These are phyloP conservation scores for Eriocheir sinensis DNA, from an alignment of 1,140 invertebrate genomes.

Conservation along the genomic window DNA sequence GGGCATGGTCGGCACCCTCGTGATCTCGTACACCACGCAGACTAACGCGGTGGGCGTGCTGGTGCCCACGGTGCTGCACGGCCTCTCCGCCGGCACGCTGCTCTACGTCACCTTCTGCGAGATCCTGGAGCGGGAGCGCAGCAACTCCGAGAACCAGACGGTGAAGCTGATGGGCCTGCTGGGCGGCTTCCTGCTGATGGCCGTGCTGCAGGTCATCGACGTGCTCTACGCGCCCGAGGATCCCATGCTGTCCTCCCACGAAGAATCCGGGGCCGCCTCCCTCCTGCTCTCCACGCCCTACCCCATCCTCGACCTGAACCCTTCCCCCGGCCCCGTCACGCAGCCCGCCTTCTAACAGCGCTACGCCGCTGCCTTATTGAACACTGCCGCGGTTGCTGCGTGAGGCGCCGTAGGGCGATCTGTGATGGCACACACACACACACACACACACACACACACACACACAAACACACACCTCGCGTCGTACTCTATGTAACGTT, in stretches of 20 bases:
- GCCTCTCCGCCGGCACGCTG: conserved; percentile 92
- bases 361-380: background rate
- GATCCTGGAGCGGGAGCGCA: conserved; percentile 89
- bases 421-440: no score
- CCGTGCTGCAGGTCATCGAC: conserved; percentile 49
- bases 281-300: no score
- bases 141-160: conserved; percentile 85
- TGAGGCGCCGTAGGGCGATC: no score
- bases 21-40: conserved; percentile 41
- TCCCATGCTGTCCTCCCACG: no score
- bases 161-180: conserved; percentile 20
- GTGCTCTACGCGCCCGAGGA: background rate
- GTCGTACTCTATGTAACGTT: no score
- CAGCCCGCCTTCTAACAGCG: background rate
- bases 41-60: conserved; percentile 57
- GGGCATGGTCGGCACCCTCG: conserved; percentile 58
- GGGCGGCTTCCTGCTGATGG: conserved; percentile 50
- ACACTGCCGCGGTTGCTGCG: no score
- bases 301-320: no score
- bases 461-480: no score
- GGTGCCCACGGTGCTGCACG: conserved; percentile 86
- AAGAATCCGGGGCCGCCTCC: background rate
- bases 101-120: conserved; percentile 96
- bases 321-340: no score
- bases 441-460: no score